phyloP scores from a whole-genome alignment of 2,888 invertebrate species.

The Drosophila conformis region DNA sequence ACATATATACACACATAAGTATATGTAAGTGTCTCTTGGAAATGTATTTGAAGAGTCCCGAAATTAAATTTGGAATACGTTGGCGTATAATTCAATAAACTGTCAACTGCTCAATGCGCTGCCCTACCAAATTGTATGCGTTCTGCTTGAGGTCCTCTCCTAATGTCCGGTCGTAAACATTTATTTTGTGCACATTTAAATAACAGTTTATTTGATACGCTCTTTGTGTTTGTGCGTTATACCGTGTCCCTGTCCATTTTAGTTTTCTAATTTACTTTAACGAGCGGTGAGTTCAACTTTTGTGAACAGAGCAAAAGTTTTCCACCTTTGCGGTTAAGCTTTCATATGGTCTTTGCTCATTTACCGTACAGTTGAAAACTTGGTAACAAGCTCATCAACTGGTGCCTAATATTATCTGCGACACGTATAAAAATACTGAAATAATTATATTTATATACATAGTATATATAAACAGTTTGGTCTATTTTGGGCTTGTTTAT shows the following conservation, averaged over 20 bases:
- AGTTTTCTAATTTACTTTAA: conserved; percentile 47
- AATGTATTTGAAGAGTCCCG: conserved; percentile 14
- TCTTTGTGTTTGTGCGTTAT: conserved; percentile 13
- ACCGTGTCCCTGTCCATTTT: conserved; percentile 9
- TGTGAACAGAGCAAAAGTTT: conserved; percentile 24
- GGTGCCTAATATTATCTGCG: conserved; percentile 35
- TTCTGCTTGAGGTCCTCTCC: conserved; percentile 12
- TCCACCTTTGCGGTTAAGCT: conserved; percentile 26
- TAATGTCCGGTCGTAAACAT: conserved; percentile 25
- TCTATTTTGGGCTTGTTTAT: conserved; percentile 40
- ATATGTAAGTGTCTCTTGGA: not conserved
- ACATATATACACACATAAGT: not conserved
- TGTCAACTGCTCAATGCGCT: conserved; percentile 18
- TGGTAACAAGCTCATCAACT: conserved; percentile 36
- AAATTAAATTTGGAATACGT: conserved; percentile 39
- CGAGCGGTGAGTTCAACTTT: conserved; percentile 9
- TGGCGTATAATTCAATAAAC: conserved; percentile 46
- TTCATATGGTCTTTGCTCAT: conserved; percentile 5
- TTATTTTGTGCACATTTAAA: conserved; percentile 51
- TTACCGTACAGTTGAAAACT: conserved; percentile 23
- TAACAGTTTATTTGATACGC: conserved; percentile 45
- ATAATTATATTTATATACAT: conserved; percentile 19
- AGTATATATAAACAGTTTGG: conserved; percentile 1
- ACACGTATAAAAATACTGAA: conserved; percentile 32
- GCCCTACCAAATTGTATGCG: not conserved